phyloP scores from a whole-genome alignment of 1,140 invertebrate genomes.

The Drosophila micromelanica region DNA sequence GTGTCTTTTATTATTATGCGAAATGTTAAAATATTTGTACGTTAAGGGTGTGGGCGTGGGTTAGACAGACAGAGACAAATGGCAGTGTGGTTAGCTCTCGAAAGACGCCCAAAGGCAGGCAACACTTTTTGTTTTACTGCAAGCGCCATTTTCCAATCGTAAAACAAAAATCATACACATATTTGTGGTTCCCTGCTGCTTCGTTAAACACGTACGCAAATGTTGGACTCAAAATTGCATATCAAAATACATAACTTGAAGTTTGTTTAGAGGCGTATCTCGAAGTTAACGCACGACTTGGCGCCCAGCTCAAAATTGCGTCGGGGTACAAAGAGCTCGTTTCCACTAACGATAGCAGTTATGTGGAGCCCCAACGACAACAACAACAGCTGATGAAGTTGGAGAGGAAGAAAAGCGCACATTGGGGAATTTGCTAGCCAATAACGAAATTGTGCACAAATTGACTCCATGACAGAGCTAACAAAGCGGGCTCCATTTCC shows the following conservation, averaged over 20 bases:
- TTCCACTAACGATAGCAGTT: slow-evolving; percentile 38
- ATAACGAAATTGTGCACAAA: slow-evolving; percentile 53
- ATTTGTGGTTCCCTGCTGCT: slow-evolving; percentile 65
- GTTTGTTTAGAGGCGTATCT: slow-evolving; percentile 25
- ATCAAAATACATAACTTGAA: slow-evolving; percentile 61
- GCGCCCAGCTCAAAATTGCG: slow-evolving; percentile 16
- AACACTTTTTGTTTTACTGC: slow-evolving; percentile 49
- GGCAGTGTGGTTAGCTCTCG: slow-evolving; percentile 7
- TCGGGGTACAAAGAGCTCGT: slow-evolving; percentile 22
- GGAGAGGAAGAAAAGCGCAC: slow-evolving; percentile 2
- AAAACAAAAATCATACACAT: slow-evolving; percentile 73
- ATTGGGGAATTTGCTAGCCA: slow-evolving; percentile 34
- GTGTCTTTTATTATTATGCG: slow-evolving; percentile 56
- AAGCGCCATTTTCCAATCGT: slow-evolving; percentile 13
- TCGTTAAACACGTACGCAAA: slow-evolving; percentile 80
- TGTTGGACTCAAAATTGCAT: slow-evolving; percentile 56
- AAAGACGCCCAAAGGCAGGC: slow-evolving; percentile 49
- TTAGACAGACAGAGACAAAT: slow-evolving; percentile 11
- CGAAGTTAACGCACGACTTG: slow-evolving; percentile 64
- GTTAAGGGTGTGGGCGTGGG: no score
- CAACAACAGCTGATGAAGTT: neutral
- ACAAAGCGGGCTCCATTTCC: slow-evolving; percentile 35
- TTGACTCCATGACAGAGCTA: slow-evolving; percentile 44
- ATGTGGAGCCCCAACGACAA: neutral
- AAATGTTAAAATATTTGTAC: slow-evolving; percentile 63